Base-by-base conservation (phyloP, 2,113 vertebrate genomes). In the Kobus ellipsiprymnus region DNA sequence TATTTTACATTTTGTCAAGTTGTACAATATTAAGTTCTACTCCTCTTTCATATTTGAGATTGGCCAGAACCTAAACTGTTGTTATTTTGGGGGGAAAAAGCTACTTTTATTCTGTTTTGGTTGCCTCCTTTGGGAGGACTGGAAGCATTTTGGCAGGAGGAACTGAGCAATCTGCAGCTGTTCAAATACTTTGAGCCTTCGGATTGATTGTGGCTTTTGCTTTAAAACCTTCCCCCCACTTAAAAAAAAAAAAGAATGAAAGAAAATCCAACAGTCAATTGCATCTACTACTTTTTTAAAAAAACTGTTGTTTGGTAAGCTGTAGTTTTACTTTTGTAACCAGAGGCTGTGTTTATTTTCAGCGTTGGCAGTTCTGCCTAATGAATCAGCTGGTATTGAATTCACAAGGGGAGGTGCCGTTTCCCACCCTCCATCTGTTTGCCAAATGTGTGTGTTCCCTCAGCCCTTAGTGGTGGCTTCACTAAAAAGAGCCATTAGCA, bases 341-440 rank as follows among this genome's bases (percentile, higher is more conserved):
- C 85, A 96, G 94, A 98, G 96, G 94, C 97, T 95, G 60, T 97
- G 77, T 97, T 98, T 98, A 97, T 97, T 96, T 97, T 94, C 90
- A 96, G 92, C 15, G 0, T 87, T 96, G 94, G 90, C 97, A 90
- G 64, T 96, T 97, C 97, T 97, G 93, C 82, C 96, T 98, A 98
- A 98, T 97, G 97, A 98, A 94, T 98, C 97, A 98, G 96, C 92
- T 93, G n/a, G 95, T 90, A 96, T 27, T 97, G 96, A 96, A 93
- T 97, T 96, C 94, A 95, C 90, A 90, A 95, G 94, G 83, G 95
- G 96, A 96, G 91, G 89, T 82, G 87, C 92, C 9, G 1, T 46
- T 95, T 92, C 86, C 55, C 95, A 91, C 71, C 88, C 59, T 97
- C 95, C 96, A 96, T 97, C 96, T 95, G 97, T 96, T 97, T 98